phyloP scores from a whole-genome alignment of 2,888 invertebrate genomes.

The Dryadula phaetusa region DNA sequence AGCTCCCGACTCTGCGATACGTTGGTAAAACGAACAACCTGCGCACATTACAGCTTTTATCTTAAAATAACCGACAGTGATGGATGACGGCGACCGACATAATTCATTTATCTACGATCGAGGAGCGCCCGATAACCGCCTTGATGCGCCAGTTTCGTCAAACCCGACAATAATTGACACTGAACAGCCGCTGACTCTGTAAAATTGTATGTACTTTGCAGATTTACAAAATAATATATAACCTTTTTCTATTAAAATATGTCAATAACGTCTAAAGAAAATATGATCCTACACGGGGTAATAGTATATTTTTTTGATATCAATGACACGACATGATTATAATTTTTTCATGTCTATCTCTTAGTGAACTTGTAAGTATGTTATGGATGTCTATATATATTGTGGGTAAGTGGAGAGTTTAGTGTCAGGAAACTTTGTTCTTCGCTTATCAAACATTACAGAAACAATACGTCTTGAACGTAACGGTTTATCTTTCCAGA shows the following conservation, averaged over 20 bases:
- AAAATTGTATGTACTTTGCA: conserved; percentile 19
- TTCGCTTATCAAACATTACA: too few relatives aligned
- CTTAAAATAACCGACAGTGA: conserved; percentile 76
- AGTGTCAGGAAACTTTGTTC: too few relatives aligned
- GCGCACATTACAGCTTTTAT: conserved; percentile 67
- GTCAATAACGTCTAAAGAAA: too few relatives aligned
- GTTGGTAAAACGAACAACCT: conserved; percentile 53
- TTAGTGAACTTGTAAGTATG: too few relatives aligned
- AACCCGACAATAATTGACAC: conserved; percentile 30
- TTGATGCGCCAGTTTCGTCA: conserved; percentile 39
- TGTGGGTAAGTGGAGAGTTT: too few relatives aligned
- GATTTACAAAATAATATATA: not conserved
- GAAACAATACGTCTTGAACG: too few relatives aligned
- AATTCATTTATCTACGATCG: conserved; percentile 78
- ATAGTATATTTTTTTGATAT: not conserved
- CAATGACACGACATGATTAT: too few relatives aligned
- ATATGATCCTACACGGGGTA: not conserved
- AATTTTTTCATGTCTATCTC: too few relatives aligned
- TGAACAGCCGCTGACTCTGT: conserved; percentile 16
- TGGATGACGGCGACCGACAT: conserved; percentile 66
- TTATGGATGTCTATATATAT: too few relatives aligned
- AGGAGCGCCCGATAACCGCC: conserved; percentile 53
- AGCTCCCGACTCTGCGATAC: conserved; percentile 22
- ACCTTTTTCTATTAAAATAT: not conserved
- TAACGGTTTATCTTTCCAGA: too few relatives aligned